Percentiles rank a stretch among this genome's conserved stretches.
phyloP scores from a whole-genome alignment of 2,888 invertebrate species.

The Clusia tigrina region DNA sequence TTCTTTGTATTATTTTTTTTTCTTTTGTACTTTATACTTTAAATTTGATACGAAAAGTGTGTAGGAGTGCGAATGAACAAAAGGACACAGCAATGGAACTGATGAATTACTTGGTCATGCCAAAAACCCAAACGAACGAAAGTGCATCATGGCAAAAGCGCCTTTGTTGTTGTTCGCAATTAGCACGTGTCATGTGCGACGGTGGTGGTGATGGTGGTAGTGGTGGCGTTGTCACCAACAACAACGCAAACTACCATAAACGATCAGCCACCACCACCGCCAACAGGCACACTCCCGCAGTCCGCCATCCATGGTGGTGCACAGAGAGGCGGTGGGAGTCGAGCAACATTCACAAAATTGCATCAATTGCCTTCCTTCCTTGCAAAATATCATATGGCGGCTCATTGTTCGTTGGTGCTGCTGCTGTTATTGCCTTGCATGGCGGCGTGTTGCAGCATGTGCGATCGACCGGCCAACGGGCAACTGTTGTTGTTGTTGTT shows the following conservation, averaged over 20 bases:
- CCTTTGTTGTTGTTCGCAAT: constrained; percentile 1
- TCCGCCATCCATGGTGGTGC: no score
- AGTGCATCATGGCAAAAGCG: not conserved
- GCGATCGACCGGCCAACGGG: not conserved
- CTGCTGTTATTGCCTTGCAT: not conserved
- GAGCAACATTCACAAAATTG: not conserved
- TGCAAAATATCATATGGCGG: constrained; percentile 2
- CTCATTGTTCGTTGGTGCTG: not conserved
- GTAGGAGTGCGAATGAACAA: not conserved
- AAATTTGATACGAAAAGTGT: constrained; percentile 12
- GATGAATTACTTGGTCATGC: not conserved
- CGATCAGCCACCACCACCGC: constrained; percentile 2
- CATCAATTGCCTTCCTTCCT: not conserved
- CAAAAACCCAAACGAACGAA: not conserved
- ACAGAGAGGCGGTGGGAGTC: not conserved
- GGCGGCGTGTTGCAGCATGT: not conserved
- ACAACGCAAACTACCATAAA: constrained; percentile 4
- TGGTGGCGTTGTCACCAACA: not conserved
- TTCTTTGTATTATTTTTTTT: no score
- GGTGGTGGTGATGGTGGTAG: not conserved
- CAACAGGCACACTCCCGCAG: no score
- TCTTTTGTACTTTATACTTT: no score
- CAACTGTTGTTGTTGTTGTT: not conserved
- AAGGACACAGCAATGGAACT: not conserved
- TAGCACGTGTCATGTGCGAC: constrained; percentile 9